Base-by-base conservation (phyloP, 2,888 invertebrate species). In the Theretra japonica region DNA sequence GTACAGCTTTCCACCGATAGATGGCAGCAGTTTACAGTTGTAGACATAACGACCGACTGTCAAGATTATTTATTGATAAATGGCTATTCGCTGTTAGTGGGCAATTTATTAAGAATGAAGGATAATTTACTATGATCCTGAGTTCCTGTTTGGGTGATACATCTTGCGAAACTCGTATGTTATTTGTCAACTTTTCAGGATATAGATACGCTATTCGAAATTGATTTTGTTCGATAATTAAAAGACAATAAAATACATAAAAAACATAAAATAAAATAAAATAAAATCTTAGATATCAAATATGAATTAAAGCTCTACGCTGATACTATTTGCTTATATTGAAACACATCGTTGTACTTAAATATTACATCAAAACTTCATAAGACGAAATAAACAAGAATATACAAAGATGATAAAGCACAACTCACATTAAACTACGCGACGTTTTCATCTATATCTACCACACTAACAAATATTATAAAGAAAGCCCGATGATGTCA, bases 1-100 rank as follows among this genome's bases (percentile, higher is more conserved):
- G 84, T 89, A 79, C 83, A 72, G 77, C 85, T 84, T 81, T 80
- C 86, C 60, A 71, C 74, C 86, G 75, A 79, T 76, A 91, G 91
- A 88, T 91, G 89, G 86, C 87, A 75, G 74, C 80, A 81, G 73
- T 70, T 75, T 65, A 68, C 28, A 60, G 30, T 69, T 59, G 30
- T 30, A 33, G 41, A 65, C 65, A 17, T 48, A 65, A 65, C 65
- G 65, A 65, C 65, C 65, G 48, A 65, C 65, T 65, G 65, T 65
- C 48, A 65, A 65, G 65, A 23, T 65, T 23, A 65, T 65, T 65
- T 65, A 65, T 65, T 65, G 65, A 48, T 65, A 48, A 65, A 65
- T 65, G 23, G 23, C 65, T 25, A 65, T 41, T 65, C 23, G 23
- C 41, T 65, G 48, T 48, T 65, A 65, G 48, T 65, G 23, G 48